Base-by-base conservation (phyloP, 2,888 invertebrate genomes). In the Electrophaes corylata region DNA sequence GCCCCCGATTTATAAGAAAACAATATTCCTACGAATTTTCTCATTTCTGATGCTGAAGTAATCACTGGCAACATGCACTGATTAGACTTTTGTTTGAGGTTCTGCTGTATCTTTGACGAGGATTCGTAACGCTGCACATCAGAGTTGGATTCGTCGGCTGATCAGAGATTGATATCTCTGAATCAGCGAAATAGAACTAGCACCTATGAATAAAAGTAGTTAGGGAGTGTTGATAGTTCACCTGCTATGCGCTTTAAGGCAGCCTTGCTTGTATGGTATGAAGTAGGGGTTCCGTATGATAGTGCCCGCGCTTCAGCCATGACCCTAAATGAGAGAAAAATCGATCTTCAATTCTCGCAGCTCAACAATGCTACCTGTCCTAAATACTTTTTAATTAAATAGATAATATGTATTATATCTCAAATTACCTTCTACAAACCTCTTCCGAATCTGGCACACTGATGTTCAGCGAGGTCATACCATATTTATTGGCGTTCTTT, bases 371-470 rank as follows among this genome's bases (percentile, higher is more conserved):
- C 20, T 20, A 20, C 20, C 5, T 20, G n/a, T n/a, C n/a, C n/a
- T n/a, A n/a, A n/a, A n/a, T n/a, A n/a, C n/a, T n/a, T n/a, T n/a
- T n/a, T n/a, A n/a, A n/a, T n/a, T n/a, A n/a, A n/a, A n/a, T n/a
- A n/a, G n/a, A n/a, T n/a, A 2, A 39, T 18, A 10, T 39, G 39
- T n/a, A 12, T 12, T 43, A 12, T 23, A 18, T 11, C n/a, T 35
- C 12, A 26, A 52, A 45, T 29, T 50, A 90, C 90, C 90, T 84
- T 53, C 70, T 77, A 60, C 76, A 83, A 2, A 88, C 81, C 63
- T 91, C 90, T 37, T 88, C 86, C 1, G 83, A 79, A 67, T 91
- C 90, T 0, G 90, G 81, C 33, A 90, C 68, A 40, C 80, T 85
- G 33, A 91, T 78, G 45, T 78, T 76, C 59, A 90, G 70, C 0